Conservation (phyloP, 2,797 vertebrate species). For the Aldrovandia affinis region DNA sequence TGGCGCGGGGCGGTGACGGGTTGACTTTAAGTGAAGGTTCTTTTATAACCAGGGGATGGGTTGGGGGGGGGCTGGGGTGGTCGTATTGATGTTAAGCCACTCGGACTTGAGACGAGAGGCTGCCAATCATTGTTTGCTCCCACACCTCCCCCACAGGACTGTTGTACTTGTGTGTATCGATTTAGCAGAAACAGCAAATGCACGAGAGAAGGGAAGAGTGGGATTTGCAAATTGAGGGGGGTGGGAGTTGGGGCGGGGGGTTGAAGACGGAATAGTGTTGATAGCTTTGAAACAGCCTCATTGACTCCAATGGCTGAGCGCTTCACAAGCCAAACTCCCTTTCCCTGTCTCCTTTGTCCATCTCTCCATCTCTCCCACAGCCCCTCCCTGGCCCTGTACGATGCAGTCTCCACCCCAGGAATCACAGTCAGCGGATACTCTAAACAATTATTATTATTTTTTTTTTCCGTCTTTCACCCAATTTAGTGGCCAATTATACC, state of each 20-base stretch:
- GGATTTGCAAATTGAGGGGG: background rate
- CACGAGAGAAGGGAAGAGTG: background rate
- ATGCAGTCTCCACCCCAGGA: conserved; percentile 65
- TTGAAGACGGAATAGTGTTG: background rate
- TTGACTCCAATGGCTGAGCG: conserved; percentile 54
- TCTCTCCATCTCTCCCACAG: conserved; percentile 60
- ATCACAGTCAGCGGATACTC: conserved; percentile 60
- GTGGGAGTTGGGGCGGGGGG: background rate
- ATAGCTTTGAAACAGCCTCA: conserved; percentile 44
- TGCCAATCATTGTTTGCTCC: background rate
- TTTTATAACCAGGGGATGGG: background rate
- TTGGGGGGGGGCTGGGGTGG: too few relatives aligned
- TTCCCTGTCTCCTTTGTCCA: conserved; percentile 56
- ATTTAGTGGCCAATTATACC: too few relatives aligned
- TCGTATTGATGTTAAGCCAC: background rate
- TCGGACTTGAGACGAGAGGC: background rate
- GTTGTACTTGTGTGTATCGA: background rate
- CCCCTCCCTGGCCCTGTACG: conserved; percentile 60
- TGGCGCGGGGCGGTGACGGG: background rate
- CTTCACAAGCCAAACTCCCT: conserved; percentile 57
- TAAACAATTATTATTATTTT: too few relatives aligned
- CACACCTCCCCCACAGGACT: background rate
- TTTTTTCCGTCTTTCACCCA: too few relatives aligned
- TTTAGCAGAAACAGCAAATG: background rate
- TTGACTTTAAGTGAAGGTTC: background rate